Conservation (phyloP, 2,888 invertebrate genomes). For the Caenorhabditis macrosperma region DNA sequence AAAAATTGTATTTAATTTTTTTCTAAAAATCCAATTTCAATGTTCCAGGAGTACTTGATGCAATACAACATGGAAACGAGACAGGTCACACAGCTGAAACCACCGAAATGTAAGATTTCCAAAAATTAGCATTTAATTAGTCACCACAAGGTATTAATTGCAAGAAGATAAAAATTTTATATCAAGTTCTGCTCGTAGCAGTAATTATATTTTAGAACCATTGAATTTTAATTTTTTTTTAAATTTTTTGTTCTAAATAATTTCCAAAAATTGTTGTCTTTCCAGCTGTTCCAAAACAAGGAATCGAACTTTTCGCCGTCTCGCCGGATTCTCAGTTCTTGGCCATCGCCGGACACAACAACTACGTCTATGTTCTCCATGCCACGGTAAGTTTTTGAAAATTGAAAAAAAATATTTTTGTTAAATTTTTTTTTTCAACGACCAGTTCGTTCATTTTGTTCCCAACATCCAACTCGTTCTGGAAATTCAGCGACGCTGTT, state of each 20-base stretch:
- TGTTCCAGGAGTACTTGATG: constrained; percentile 63
- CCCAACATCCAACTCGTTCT: too few species aligned
- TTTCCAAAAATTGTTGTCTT: neutral
- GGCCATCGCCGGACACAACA: constrained; percentile 55
- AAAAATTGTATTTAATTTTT: neutral
- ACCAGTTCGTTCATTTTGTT: too few species aligned
- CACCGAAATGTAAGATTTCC: constrained; percentile 46
- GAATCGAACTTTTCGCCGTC: constrained; percentile 53
- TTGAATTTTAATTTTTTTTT: neutral
- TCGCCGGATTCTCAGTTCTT: constrained; percentile 62
- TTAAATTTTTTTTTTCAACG: too few species aligned
- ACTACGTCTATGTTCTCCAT: constrained; percentile 61
- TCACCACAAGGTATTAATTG: neutral
- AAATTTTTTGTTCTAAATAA: constrained; percentile 1
- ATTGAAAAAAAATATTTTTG: neutral
- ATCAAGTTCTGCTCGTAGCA: neutral
- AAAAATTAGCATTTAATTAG: neutral
- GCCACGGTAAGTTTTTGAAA: constrained; percentile 38
- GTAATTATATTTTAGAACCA: too few species aligned
- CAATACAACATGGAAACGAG: constrained; percentile 63
- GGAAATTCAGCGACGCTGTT: too few species aligned
- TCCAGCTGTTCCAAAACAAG: constrained; percentile 60
- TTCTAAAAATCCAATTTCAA: neutral
- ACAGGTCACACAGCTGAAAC: constrained; percentile 44
- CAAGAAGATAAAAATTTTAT: neutral